Conservation (phyloP, 2,888 invertebrate species). For the Galerucella calmariensis region DNA sequence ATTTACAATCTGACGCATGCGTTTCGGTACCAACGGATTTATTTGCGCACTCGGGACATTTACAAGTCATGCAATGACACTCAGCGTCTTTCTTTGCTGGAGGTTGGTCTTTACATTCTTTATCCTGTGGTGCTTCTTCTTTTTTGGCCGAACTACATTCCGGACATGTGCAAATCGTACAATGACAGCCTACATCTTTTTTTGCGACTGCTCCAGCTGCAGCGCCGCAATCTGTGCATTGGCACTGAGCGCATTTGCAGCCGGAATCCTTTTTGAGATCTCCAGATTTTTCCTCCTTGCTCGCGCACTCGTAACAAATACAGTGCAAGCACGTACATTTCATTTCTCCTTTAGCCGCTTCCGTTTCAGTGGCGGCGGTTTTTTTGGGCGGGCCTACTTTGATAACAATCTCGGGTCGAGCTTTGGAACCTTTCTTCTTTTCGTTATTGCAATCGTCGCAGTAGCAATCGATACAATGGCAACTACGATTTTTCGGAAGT, state of each 20-base stretch:
- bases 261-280: not conserved
- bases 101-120: slow-evolving; percentile 11
- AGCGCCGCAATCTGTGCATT: no score
- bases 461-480: slow-evolving; percentile 43
- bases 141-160: slow-evolving; percentile 1
- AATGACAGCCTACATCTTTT: slow-evolving; percentile 8
- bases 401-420: slow-evolving; percentile 16
- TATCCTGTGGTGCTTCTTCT: not conserved
- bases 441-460: slow-evolving; percentile 39
- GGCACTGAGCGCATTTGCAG: no score
- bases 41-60: slow-evolving; percentile 38
- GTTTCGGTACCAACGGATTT: slow-evolving; percentile 2
- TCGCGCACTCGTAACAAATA: slow-evolving; percentile 36
- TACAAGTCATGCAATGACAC: slow-evolving; percentile 30
- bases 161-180: slow-evolving; percentile 14
- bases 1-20: not conserved
- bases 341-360: not conserved
- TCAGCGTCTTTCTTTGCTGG: not conserved
- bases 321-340: slow-evolving; percentile 39
- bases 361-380: not conserved
- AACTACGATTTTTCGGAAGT: slow-evolving; percentile 26
- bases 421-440: slow-evolving; percentile 20
- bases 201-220: not conserved
- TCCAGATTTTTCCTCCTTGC: slow-evolving; percentile 12
- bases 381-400: slow-evolving; percentile 2